phyloP scores from a whole-genome alignment of 2,797 vertebrate genomes.

The Enteromius fasciolatus region DNA sequence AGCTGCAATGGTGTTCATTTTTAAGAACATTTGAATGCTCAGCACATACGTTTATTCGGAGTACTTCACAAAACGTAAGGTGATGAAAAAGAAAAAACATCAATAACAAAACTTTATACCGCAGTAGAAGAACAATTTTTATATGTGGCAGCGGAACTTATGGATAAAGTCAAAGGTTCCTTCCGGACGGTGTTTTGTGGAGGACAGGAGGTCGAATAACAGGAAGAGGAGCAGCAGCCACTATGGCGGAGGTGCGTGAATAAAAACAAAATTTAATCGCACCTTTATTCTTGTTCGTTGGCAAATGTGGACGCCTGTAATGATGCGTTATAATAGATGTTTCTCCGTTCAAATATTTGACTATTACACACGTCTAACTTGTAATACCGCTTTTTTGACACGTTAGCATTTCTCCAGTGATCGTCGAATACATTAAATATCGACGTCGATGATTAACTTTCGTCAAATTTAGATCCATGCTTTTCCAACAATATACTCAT shows the following conservation, averaged over 20 bases:
- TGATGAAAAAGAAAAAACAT: background rate
- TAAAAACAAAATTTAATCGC: background rate
- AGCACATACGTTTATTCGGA: background rate
- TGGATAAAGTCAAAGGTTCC: background rate
- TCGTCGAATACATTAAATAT: slow-evolving; percentile 5
- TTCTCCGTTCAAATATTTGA: background rate
- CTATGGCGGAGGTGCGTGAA: slow-evolving; percentile 66
- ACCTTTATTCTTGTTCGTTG: background rate
- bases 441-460: background rate
- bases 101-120: background rate
- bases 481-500: background rate
- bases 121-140: background rate
- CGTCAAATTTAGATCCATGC: background rate
- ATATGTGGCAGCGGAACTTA: background rate
- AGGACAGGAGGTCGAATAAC: slow-evolving; percentile 39
- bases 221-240: slow-evolving; percentile 53
- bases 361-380: rapidly evolving
- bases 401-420: background rate
- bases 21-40: background rate
- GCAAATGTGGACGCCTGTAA: rapidly evolving
- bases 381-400: background rate
- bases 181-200: slow-evolving; percentile 18
- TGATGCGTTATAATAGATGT: background rate
- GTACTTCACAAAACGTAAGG: background rate
- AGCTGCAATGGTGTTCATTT: background rate